phyloP scores from a whole-genome alignment of 2,888 invertebrate genomes.

The Congeria kusceri region DNA sequence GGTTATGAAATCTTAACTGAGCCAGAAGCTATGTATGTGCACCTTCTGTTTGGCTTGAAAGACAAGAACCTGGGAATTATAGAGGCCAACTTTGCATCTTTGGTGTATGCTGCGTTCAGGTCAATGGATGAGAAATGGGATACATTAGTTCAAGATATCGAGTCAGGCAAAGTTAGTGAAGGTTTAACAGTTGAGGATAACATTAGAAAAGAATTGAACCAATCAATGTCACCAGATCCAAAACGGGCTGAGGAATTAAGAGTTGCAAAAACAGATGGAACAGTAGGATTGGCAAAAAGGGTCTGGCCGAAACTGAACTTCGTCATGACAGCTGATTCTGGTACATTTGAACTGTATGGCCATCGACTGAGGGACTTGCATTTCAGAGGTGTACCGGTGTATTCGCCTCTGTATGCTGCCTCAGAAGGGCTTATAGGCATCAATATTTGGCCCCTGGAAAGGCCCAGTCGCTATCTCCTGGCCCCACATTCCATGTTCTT shows the following conservation, averaged over 20 bases:
- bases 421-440: conserved; percentile 83
- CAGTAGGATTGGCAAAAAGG: conserved; percentile 76
- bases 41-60: conserved; percentile 82
- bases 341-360: conserved; percentile 81
- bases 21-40: conserved; percentile 82
- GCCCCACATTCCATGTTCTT: conserved; percentile 82
- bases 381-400: conserved; percentile 76
- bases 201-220: conserved; percentile 73
- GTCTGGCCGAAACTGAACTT: conserved; percentile 80
- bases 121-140: conserved; percentile 75
- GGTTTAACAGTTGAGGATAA: conserved; percentile 71
- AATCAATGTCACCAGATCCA: conserved; percentile 74
- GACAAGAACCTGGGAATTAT: conserved; percentile 81
- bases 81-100: conserved; percentile 83
- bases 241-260: conserved; percentile 78
- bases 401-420: conserved; percentile 83
- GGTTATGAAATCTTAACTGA: conserved; percentile 80
- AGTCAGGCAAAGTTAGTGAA: conserved; percentile 73
- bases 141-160: conserved; percentile 78
- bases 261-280: conserved; percentile 74
- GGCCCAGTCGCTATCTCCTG: conserved; percentile 79
- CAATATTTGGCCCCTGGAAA: conserved; percentile 77
- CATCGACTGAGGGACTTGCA: conserved; percentile 71
- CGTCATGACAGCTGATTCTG: conserved; percentile 78
- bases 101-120: conserved; percentile 79